Evolutionary conservation across 1,140 invertebrate species (phyloP).

Genomic region (Euglossa dilemma): DNA sequence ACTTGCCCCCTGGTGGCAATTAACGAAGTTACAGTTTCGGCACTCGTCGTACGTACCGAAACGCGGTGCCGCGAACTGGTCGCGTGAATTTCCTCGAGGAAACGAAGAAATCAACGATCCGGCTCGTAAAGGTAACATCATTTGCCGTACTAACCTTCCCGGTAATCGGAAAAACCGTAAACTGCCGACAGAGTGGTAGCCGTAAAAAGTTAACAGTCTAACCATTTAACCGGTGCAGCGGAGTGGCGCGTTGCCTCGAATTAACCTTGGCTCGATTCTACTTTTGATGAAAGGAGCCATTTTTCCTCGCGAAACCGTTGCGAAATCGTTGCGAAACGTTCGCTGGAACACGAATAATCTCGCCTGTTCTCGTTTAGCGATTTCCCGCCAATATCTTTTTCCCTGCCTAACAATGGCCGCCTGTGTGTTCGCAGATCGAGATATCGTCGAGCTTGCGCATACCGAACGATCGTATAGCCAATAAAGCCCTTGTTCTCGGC

Average conservation of each 20-base stretch:
- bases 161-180: neutral
- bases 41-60: neutral
- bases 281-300: conserved; percentile 8
- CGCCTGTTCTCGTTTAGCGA: neutral
- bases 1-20: neutral
- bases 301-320: neutral
- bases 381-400: neutral
- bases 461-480: neutral
- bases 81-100: neutral
- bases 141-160: neutral
- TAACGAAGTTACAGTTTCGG: neutral
- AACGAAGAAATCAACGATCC: too few species aligned
- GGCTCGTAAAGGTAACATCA: neutral
- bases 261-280: conserved; percentile 36
- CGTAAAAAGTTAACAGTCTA: conserved; percentile 4
- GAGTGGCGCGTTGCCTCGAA: neutral
- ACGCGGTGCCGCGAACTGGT: too few species aligned
- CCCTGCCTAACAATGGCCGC: too few species aligned
- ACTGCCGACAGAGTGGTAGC: neutral
- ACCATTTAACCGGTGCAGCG: conserved; percentile 11
- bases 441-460: neutral
- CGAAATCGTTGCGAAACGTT: neutral
- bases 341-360: neutral
- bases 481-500: conserved; percentile 5
- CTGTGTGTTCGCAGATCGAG: conserved; percentile 8